Conservation (phyloP, 2,797 vertebrate genomes). For the Galagoides demidoff region DNA sequence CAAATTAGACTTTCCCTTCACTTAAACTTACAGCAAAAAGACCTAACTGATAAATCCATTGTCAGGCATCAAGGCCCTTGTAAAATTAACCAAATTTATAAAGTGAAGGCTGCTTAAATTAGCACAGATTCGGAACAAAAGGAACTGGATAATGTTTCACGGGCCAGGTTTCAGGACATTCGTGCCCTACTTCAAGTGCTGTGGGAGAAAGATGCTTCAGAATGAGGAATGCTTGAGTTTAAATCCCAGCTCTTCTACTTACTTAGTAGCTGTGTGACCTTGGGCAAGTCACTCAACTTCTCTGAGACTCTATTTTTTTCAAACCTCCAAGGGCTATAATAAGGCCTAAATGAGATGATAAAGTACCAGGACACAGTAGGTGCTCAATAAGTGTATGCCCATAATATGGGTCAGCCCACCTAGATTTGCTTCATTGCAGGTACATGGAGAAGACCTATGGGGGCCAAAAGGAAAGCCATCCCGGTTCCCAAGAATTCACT, state of each 20-base stretch:
- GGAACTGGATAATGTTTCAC: neutral
- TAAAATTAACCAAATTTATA: neutral
- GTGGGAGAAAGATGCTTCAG: neutral
- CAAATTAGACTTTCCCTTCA: neutral
- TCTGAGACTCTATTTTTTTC: slow-evolving; percentile 11
- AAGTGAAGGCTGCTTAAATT: neutral
- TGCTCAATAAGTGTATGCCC: neutral
- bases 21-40: neutral
- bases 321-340: neutral
- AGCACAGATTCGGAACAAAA: neutral
- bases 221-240: neutral
- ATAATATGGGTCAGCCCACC: fast-evolving
- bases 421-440: neutral
- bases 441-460: neutral
- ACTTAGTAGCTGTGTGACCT: neutral
- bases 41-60: neutral
- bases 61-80: neutral
- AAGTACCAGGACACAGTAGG: neutral
- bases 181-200: neutral
- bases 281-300: neutral
- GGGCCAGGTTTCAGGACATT: neutral
- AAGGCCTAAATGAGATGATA: neutral
- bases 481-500: neutral
- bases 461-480: neutral
- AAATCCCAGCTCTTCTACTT: neutral